Evolutionary conservation across 64 coral and sea anemone genomes (phyloP).

Genomic region (Trachythela sp.): DNA sequence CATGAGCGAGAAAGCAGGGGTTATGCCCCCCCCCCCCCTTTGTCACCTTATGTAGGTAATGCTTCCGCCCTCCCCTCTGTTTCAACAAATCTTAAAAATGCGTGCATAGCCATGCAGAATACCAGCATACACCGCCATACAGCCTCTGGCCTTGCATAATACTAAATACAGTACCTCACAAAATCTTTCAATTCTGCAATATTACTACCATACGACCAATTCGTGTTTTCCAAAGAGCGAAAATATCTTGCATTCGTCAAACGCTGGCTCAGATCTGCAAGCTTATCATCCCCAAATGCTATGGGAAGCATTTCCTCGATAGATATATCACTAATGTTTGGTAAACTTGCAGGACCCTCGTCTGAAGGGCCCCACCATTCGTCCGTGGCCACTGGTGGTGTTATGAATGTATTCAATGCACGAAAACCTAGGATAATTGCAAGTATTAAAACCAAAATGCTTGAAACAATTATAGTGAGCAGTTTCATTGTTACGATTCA

Average conservation of each 20-base stretch:
- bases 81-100: no score
- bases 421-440: not conserved
- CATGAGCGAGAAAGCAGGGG: no score
- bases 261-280: conserved; percentile 57
- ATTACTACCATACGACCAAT: conserved; percentile 82
- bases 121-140: no score
- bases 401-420: not conserved
- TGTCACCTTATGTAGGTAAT: no score
- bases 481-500: not conserved
- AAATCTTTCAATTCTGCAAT: conserved; percentile 53
- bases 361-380: conserved; percentile 69
- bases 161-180: conserved; percentile 21
- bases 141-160: no score
- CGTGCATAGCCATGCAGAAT: no score
- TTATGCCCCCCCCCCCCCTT: no score
- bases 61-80: no score
- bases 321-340: conserved; percentile 27
- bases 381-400: not conserved
- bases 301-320: conserved; percentile 34
- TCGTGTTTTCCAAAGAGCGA: conserved; percentile 54
- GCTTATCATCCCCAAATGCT: conserved; percentile 29
- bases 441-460: not conserved
- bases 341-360: not conserved
- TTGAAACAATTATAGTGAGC: not conserved
- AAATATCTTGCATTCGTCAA: conserved; percentile 67